A percentile compares a stretch with the other conserved stretches of the same genome.
Conservation (phyloP, 2,888 invertebrate species). For the Himalopsyche japonica region DNA sequence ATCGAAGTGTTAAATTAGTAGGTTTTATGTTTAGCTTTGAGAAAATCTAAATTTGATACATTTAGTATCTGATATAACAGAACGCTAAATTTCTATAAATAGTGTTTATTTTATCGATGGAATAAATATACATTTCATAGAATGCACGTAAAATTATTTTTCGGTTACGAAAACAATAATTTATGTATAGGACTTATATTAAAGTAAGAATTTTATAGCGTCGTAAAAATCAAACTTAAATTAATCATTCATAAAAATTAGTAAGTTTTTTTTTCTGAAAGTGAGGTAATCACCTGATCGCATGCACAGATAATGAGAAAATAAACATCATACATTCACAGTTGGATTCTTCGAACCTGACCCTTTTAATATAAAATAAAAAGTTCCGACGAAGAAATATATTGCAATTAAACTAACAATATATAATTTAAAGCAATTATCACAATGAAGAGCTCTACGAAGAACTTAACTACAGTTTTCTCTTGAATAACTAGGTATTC, state of each 20-base stretch:
- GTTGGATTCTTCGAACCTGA: slow-evolving; percentile 3
- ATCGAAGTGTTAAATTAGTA: no score
- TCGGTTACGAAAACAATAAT: no score
- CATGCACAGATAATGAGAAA: slow-evolving; percentile 24
- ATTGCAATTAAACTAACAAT: background rate
- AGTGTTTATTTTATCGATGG: no score
- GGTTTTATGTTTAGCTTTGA: no score
- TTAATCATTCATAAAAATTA: background rate
- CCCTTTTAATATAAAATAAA: background rate
- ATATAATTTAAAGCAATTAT: background rate
- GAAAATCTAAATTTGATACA: no score
- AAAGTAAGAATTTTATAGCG: background rate
- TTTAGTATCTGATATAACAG: no score
- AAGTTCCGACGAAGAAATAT: background rate
- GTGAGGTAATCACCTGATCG: slow-evolving; percentile 19
- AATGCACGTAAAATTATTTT: no score
- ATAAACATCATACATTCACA: slow-evolving; percentile 20
- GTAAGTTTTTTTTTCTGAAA: background rate
- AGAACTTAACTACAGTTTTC: background rate
- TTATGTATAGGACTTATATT: background rate
- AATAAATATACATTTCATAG: no score
- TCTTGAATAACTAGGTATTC: no score
- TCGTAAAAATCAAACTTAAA: background rate
- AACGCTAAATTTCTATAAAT: no score
- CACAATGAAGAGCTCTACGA: background rate